phyloP scores from a whole-genome alignment of 1,140 invertebrate genomes.

The Heliothis subflexa region DNA sequence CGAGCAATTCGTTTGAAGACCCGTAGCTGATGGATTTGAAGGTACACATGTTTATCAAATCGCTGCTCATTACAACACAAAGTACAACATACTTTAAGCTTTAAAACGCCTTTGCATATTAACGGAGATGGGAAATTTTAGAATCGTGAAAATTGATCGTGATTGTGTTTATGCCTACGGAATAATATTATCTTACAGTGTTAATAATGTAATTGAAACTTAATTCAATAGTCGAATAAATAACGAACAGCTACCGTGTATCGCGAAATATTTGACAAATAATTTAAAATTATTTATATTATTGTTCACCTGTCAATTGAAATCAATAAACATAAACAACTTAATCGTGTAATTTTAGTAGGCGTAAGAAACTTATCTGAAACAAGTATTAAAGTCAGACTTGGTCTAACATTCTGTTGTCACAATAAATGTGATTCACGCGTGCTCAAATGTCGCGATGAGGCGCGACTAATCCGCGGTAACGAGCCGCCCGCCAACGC shows the following conservation, averaged over 20 bases:
- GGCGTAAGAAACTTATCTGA: slow-evolving; percentile 8
- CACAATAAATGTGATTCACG: slow-evolving; percentile 41
- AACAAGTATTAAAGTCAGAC: slow-evolving; percentile 20
- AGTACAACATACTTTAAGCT: background rate
- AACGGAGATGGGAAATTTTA: background rate
- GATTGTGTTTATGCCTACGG: background rate
- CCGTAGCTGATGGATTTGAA: slow-evolving; percentile 35
- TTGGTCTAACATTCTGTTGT: slow-evolving; percentile 21
- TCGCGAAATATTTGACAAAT: background rate
- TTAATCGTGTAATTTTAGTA: slow-evolving; percentile 20
- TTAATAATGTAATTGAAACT: background rate
- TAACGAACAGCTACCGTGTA: background rate
- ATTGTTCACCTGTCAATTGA: background rate
- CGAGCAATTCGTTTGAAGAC: slow-evolving; percentile 23
- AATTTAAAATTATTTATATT: background rate
- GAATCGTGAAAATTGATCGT: background rate
- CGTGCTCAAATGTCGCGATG: slow-evolving; percentile 48
- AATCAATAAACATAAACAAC: slow-evolving; percentile 22
- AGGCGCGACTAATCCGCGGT: slow-evolving; percentile 61
- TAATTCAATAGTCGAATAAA: background rate
- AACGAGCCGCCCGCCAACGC: slow-evolving; percentile 60
- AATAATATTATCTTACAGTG: background rate
- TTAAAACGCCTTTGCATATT: background rate
- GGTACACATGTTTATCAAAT: slow-evolving; percentile 37
- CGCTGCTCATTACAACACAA: slow-evolving; percentile 16